phyloP scores from a whole-genome alignment of 2,113 vertebrate species.

The Nerophis lumbriciformis region DNA sequence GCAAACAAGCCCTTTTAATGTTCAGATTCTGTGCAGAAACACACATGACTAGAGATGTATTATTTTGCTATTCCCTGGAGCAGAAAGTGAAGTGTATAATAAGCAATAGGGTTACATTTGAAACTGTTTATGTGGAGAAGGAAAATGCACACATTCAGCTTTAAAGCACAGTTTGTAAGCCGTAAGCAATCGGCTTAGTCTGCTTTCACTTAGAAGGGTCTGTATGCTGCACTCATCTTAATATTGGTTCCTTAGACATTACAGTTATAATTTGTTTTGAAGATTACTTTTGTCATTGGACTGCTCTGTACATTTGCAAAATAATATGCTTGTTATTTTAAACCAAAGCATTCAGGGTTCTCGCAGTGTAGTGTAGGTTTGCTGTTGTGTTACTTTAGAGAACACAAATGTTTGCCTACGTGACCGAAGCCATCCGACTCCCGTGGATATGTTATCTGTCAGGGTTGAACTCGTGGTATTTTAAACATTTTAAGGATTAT shows the following conservation, averaged over 20 bases:
- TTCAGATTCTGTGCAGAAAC: not conserved
- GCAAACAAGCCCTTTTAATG: not conserved
- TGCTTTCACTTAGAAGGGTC: not conserved
- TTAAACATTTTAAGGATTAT: constrained; percentile 35
- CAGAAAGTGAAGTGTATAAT: not conserved
- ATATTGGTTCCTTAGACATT: no score
- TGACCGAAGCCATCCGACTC: constrained; percentile 39
- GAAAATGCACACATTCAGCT: not conserved
- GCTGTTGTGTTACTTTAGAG: constrained; percentile 26
- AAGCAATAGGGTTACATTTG: not conserved
- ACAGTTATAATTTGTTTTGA: no score
- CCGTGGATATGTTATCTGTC: constrained; percentile 43
- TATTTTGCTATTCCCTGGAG: not conserved
- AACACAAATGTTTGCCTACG: constrained; percentile 42
- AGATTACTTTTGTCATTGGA: no score
- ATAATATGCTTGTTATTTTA: not conserved
- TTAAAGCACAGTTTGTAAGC: not conserved
- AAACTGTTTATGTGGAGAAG: not conserved
- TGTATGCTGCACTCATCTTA: not conserved
- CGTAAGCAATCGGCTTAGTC: not conserved
- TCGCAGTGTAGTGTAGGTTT: constrained; percentile 32
- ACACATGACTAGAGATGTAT: not conserved
- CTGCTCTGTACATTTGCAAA: no score
- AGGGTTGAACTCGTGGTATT: constrained; percentile 25
- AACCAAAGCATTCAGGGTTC: not conserved